A percentile compares a stretch with the other conserved stretches of the same genome.
Evolutionary conservation across 2,113 vertebrate genomes (phyloP).

Genomic region (Rhabdomys dilectus): DNA sequence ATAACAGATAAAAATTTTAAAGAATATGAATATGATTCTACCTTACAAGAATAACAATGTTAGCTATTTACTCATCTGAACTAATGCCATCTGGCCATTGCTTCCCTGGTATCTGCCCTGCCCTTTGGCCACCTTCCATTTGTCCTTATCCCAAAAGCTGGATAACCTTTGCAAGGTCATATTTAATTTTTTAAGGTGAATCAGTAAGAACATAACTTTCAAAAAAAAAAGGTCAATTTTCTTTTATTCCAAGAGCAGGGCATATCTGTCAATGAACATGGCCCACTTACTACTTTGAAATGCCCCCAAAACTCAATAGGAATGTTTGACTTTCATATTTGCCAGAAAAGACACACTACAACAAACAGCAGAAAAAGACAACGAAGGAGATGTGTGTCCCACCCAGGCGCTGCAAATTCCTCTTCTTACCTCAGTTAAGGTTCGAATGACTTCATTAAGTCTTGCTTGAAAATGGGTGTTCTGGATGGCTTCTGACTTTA

Average conservation of each 20-base stretch:
- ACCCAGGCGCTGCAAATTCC: not conserved
- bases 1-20: constrained; percentile 20
- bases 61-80: not conserved
- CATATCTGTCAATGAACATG: not conserved
- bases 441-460: constrained; percentile 95
- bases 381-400: not conserved
- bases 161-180: constrained; percentile 16
- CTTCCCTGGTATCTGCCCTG: not conserved
- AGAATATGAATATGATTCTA: not conserved
- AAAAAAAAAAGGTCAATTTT: not conserved
- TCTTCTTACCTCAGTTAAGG: constrained; percentile 93
- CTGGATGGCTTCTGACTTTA: constrained; percentile 91
- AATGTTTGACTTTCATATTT: not conserved
- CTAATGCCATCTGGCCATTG: not conserved
- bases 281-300: not conserved
- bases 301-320: not conserved
- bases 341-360: constrained; percentile 1
- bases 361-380: not conserved
- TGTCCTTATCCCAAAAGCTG: not conserved
- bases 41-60: not conserved
- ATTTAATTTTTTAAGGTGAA: constrained; percentile 50
- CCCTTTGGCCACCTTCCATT: constrained; percentile 9
- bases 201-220: not conserved
- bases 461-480: constrained; percentile 92
- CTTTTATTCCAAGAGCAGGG: not conserved